A percentile compares a stretch with the other conserved stretches of the same genome.
Evolutionary conservation across 2,888 invertebrate species (phyloP).

Genomic region (Melanophora roralis): DNA sequence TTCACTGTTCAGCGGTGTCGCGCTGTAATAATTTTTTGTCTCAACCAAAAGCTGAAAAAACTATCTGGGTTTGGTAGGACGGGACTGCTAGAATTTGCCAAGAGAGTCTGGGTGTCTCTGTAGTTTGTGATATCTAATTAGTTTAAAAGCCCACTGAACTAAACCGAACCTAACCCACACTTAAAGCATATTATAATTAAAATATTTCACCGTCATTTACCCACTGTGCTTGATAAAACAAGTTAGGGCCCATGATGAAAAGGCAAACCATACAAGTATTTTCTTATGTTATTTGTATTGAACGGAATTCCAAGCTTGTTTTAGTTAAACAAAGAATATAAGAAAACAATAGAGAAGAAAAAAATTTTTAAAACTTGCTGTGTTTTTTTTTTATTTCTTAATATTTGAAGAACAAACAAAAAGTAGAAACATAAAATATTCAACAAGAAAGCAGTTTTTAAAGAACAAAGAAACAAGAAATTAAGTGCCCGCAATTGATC

Average conservation of each 20-base stretch:
- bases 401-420: not conserved
- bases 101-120: too few species aligned
- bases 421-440: not conserved
- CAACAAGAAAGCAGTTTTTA: constrained; percentile 12
- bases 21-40: too few species aligned
- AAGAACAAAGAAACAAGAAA: not conserved
- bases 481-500: not conserved
- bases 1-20: too few species aligned
- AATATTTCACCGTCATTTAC: too few species aligned
- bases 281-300: not conserved
- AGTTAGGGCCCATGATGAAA: not conserved
- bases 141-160: too few species aligned
- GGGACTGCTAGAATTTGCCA: too few species aligned
- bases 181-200: too few species aligned
- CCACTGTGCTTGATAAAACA: constrained; percentile 4
- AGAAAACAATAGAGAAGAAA: not conserved
- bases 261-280: constrained; percentile 8
- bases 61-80: too few species aligned
- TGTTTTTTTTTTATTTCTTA: not conserved
- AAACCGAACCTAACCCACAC: too few species aligned
- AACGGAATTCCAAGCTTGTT: constrained; percentile 22
- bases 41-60: too few species aligned
- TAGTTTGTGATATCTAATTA: too few species aligned
- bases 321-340: constrained; percentile 9
- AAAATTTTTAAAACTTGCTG: constrained; percentile 10